Conservation (phyloP, 2,113 vertebrate species). For the Tympanuchus pallidicinctus region DNA sequence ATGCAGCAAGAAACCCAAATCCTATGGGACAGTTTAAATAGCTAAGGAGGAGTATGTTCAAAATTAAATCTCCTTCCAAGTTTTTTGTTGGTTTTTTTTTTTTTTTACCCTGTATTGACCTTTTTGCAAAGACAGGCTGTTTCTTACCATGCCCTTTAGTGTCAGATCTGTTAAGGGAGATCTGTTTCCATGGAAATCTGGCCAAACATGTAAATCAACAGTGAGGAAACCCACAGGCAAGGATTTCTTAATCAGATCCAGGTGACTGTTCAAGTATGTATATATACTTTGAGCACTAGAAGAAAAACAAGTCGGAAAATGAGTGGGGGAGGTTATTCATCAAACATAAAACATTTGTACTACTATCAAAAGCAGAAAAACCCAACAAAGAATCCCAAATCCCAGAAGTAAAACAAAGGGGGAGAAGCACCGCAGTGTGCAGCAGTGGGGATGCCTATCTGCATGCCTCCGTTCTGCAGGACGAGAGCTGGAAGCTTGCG, state of each 20-base stretch:
- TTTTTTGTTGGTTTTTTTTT: background rate
- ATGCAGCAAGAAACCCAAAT: constrained; percentile 1
- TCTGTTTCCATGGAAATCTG: constrained; percentile 98
- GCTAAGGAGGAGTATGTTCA: background rate
- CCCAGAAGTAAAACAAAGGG: background rate
- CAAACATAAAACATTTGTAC: constrained; percentile 70
- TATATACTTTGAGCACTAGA: constrained; percentile 86
- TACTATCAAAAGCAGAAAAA: constrained; percentile 50
- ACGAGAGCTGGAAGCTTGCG: background rate
- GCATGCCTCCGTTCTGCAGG: background rate
- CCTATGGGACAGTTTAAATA: background rate
- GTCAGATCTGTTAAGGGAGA: constrained; percentile 94
- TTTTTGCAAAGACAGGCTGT: constrained; percentile 71
- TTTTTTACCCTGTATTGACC: constrained; percentile 59
- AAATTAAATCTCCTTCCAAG: constrained; percentile 48
- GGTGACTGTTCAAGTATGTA: constrained; percentile 90
- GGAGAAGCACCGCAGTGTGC: background rate
- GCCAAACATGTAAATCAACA: constrained; percentile 94
- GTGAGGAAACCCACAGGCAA: constrained; percentile 87
- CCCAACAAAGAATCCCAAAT: constrained; percentile 6
- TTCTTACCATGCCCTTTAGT: constrained; percentile 95
- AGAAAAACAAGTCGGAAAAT: constrained; percentile 69
- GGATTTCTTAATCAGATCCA: constrained; percentile 84
- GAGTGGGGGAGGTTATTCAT: constrained; percentile 58
- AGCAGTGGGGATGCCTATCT: background rate